A percentile compares a stretch with the other conserved stretches of the same genome.
Evolutionary conservation across 2,113 vertebrate genomes (phyloP).

Genomic region (Apeltes quadracus): DNA sequence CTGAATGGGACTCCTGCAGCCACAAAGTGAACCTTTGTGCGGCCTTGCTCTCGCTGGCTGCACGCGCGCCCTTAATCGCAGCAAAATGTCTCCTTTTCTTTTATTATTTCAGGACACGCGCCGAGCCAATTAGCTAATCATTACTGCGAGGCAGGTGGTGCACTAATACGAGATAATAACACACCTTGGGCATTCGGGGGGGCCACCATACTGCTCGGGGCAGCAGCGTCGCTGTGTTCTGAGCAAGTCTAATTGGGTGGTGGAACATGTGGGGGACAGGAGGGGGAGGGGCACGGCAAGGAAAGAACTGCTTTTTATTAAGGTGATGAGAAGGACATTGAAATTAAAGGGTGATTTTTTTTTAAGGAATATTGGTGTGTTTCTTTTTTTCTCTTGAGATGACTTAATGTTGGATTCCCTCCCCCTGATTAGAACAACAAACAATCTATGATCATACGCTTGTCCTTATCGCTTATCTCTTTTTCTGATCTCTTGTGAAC

Average conservation of each 20-base stretch:
- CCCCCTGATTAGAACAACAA: constrained; percentile 11
- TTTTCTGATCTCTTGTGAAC: constrained; percentile 54
- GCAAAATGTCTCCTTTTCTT: constrained; percentile 71
- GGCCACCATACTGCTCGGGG: constrained; percentile 63
- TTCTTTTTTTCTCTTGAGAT: neutral
- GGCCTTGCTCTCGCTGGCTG: constrained; percentile 41
- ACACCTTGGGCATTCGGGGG: constrained; percentile 78
- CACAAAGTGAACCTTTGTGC: constrained; percentile 13
- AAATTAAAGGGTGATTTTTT: constrained; percentile 6
- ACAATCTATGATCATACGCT: constrained; percentile 34
- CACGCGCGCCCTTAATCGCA: constrained; percentile 66
- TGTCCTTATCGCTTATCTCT: constrained; percentile 33
- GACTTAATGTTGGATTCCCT: constrained; percentile 1
- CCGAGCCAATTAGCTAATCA: constrained; percentile 81
- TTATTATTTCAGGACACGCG: constrained; percentile 79
- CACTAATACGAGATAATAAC: constrained; percentile 82
- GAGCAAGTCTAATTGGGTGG: constrained; percentile 70
- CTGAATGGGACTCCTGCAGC: neutral
- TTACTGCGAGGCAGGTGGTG: constrained; percentile 82
- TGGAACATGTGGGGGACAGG: constrained; percentile 36
- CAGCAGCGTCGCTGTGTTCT: constrained; percentile 57
- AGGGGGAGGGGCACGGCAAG: neutral
- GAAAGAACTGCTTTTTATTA: constrained; percentile 30
- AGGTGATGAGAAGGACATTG: constrained; percentile 20
- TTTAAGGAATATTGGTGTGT: neutral